Percentiles rank a stretch among this genome's conserved stretches.
These are phyloP conservation scores for Halcyon smyrnensis DNA, from an alignment of 2,797 vertebrate genomes.

Conservation along the genomic window DNA sequence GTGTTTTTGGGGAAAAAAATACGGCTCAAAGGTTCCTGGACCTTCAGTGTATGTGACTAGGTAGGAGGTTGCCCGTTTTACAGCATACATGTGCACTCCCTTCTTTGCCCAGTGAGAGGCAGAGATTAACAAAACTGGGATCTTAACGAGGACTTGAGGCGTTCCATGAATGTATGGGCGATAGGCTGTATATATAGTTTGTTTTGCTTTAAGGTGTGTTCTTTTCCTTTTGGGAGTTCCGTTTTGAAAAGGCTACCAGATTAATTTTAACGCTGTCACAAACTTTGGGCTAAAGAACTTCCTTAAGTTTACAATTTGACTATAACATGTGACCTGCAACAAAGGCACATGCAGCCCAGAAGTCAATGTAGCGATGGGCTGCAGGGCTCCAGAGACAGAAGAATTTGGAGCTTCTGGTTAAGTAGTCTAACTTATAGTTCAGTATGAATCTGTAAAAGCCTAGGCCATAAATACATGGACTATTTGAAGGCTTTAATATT, in stretches of 20 bases:
- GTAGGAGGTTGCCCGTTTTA: not conserved
- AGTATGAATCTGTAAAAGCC: not conserved
- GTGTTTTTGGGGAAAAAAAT: not conserved
- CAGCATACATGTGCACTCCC: not conserved
- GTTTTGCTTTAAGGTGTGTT: not conserved
- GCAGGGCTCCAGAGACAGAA: not conserved
- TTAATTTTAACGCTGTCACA: not conserved
- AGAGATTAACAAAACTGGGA: not conserved
- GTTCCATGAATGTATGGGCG: accelerated
- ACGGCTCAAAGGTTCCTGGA: not conserved
- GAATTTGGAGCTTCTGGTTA: not conserved
- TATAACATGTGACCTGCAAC: accelerated
- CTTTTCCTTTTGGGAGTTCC: not conserved
- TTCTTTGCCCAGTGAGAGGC: not conserved
- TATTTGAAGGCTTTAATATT: not conserved
- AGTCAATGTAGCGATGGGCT: not conserved
- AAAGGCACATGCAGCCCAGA: not conserved
- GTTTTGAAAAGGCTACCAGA: not conserved
- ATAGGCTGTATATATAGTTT: not conserved
- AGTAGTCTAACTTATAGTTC: not conserved
- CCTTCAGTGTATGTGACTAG: not conserved
- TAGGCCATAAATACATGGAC: not conserved
- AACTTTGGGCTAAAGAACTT: not conserved
- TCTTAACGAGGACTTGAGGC: not conserved
- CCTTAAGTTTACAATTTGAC: not conserved